Percentiles rank a stretch among this genome's conserved stretches.
These are phyloP conservation scores for Bryconaethiops microstoma DNA, from an alignment of 2,797 vertebrate genomes.

Conservation along the genomic window DNA sequence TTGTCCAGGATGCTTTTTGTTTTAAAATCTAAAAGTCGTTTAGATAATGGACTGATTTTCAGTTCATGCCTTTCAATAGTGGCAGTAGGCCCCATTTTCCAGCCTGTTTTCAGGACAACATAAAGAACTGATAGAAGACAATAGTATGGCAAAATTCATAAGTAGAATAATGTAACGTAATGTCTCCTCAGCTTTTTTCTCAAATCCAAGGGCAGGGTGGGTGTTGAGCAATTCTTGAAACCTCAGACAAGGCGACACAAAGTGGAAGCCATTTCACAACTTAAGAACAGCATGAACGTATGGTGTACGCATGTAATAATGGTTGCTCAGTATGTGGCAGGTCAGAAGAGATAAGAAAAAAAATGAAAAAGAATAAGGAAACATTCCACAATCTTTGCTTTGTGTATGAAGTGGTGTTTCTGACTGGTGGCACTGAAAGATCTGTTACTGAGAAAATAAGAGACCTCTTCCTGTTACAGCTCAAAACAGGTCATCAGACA, in stretches of 20 bases:
- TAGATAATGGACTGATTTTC: too few relatives aligned
- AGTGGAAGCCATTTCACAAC: constrained; percentile 5
- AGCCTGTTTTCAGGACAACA: too few relatives aligned
- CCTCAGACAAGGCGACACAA: neutral
- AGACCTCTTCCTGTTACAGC: neutral
- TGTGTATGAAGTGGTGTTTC: neutral
- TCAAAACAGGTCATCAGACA: neutral
- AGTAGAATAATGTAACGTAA: too few relatives aligned
- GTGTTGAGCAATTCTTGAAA: too few relatives aligned
- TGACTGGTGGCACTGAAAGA: neutral
- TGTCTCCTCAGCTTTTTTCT: too few relatives aligned
- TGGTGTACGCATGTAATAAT: neutral
- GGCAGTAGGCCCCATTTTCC: too few relatives aligned
- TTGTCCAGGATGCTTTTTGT: too few relatives aligned
- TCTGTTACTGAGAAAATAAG: neutral
- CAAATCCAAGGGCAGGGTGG: too few relatives aligned
- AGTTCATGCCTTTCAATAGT: too few relatives aligned
- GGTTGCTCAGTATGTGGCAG: neutral
- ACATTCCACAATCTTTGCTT: neutral
- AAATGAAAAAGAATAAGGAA: neutral
- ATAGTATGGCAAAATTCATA: too few relatives aligned
- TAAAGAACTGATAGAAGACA: too few relatives aligned
- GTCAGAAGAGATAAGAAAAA: neutral
- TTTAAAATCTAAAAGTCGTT: too few relatives aligned
- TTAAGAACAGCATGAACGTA: neutral